Evolutionary conservation across 2,797 vertebrate species (phyloP).

Genomic region (Oreochromis grahami): DNA sequence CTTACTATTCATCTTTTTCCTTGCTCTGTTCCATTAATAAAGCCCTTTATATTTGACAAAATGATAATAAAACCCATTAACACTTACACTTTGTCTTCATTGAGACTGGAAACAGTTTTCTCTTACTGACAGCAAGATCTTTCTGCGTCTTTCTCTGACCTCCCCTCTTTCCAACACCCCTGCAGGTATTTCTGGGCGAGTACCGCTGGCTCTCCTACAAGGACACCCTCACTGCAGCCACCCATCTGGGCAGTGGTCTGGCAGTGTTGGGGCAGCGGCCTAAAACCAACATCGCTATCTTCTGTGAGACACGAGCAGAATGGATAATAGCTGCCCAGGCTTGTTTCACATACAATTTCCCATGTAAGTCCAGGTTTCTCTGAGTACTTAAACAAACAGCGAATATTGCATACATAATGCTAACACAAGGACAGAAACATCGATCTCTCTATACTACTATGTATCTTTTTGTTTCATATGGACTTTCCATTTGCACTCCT

Average conservation of each 20-base stretch:
- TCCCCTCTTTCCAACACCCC: neutral
- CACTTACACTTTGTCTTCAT: neutral
- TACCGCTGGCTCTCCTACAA: constrained; percentile 90
- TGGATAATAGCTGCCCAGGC: constrained; percentile 93
- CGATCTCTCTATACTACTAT: neutral
- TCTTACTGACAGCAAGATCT: neutral
- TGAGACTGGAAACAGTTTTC: neutral
- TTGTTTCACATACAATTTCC: constrained; percentile 94
- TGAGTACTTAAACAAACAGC: neutral
- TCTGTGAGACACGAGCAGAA: constrained; percentile 93
- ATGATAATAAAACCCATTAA: neutral
- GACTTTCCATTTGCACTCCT: neutral
- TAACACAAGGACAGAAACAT: neutral
- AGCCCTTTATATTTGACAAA: neutral
- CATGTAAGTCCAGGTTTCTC: constrained; percentile 75
- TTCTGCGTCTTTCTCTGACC: neutral
- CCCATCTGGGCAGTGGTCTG: constrained; percentile 86
- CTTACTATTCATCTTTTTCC: neutral
- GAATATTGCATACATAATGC: neutral
- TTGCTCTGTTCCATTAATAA: neutral
- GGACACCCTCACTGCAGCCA: constrained; percentile 77
- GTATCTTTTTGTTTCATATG: neutral
- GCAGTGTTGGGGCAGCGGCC: constrained; percentile 84
- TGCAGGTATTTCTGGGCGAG: constrained; percentile 89
- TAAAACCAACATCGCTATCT: constrained; percentile 89